Evolutionary conservation across 2,888 invertebrate genomes (phyloP), one percentile per base, ranked within the genome.

Genomic region (Cataglyphis altisquamis): DNA sequence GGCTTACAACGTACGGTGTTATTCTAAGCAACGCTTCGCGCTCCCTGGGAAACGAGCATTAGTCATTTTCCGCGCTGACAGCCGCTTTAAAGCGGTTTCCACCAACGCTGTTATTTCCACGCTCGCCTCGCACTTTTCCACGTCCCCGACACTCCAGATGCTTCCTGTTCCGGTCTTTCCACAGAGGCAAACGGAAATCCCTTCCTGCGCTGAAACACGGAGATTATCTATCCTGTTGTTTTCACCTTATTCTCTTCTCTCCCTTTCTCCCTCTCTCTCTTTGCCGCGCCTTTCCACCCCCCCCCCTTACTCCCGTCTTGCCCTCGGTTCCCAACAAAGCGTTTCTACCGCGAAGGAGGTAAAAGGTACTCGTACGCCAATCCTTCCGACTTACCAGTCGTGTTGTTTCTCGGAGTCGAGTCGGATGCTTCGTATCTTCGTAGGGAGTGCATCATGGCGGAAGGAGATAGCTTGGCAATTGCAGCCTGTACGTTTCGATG

Each of bases 31-130:
- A 86, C 84, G 84, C 82, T 82, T 57, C 41, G 67, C 39, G 29
- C 57, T 67, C 60, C 74, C 74, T 64, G 84, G 84, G 87, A 89
- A 86, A 86, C 88, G 81, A 83, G 88, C 91, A 92, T 91, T 91
- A 93, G 92, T 92, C 91, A 93, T 92, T 91, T 92, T 92, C 88
- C 88, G 68, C 84, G 90, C 90, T 90, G 92, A 91, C 91, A 91
- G 90, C 83, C 84, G 86, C 88, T 91, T 90, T 87, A 88, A 90
- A 91, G 83, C 84, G 88, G 87, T 85, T 89, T 90, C 87, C 89
- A 87, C 87, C 87, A 81, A 83, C 86, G 83, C 88, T 86, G 90
- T 90, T 90, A 88, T 90, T 89, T 90, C 82, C 67, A 84, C 83
- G 83, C 66, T 67, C 85, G 81, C 83, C 72, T 86, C 80, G 73